Evolutionary conservation across 2,888 invertebrate species (phyloP), one percentile per base, ranked within the genome.

Genomic region (Alitta virens): DNA sequence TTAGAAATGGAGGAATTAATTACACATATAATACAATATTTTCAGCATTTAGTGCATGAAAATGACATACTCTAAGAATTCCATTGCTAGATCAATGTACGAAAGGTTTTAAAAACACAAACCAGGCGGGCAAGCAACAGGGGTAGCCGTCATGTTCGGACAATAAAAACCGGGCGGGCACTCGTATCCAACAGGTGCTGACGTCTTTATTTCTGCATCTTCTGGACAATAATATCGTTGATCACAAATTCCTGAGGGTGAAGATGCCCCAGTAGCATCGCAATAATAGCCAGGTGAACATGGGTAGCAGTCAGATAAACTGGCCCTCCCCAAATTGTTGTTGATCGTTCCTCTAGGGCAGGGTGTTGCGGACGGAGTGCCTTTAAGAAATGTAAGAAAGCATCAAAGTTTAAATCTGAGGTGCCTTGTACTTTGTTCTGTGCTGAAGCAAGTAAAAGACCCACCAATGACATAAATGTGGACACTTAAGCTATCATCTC

Each of bases 261-360:
- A 67, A 1, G 73, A 74, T 7, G 77, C 69, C 3, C 78, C 79
- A 5, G n/a, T 27, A n/a, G 18, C 70, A 18, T 59, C 60, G 60
- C 80, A 80, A 68, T 76, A 79, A 55, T 64, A 74, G 1, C 80
- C 80, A 0, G 74, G 73, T 1, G 75, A 75, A 64, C 80, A 80
- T 33, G 71, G 69, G 16, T 73, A 74, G 67, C 80, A 80, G 57
- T 77, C 72, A 9, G 54, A 38, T 14, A 60, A 63, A 9, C 67
- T 61, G 0, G 66, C 67, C 5, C 77, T 73, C 7, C 72, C 65
- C 16, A 73, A 74, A 9, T 66, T 63, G 54, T 76, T 75, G 27
- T 76, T 75, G 66, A 75, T 74, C 0, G 78, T 79, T 3, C 80
- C 78, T 0, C 69, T 51, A 14, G 78, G 79, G 62, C 80, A 80